A percentile compares a stretch with the other conserved stretches of the same genome.
Conservation (phyloP, 30 jellyfish, hydroid and myxozoan species). For the Morbakka virulenta region DNA sequence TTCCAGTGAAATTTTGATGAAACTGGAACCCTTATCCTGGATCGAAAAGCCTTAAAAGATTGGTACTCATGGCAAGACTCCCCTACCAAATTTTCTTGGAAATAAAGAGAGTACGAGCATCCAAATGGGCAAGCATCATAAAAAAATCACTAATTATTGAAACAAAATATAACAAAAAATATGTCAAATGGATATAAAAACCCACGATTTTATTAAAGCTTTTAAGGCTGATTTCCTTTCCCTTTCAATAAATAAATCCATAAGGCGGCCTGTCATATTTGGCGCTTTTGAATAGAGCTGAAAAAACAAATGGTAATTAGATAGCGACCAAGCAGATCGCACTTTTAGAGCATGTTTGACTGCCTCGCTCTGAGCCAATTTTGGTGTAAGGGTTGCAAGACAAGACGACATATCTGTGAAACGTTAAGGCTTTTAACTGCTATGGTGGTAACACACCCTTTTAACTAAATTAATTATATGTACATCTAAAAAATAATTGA, state of each 20-base stretch:
- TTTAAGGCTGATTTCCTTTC: slow-evolving; percentile 90
- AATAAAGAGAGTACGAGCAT: too few species aligned
- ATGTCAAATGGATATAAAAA: too few species aligned
- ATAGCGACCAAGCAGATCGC: slow-evolving; percentile 98
- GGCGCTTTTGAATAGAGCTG: slow-evolving; percentile 96
- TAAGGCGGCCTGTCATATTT: slow-evolving; percentile 93
- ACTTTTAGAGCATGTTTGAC: slow-evolving; percentile 93
- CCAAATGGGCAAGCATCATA: too few species aligned
- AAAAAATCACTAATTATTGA: too few species aligned
- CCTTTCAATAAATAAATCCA: slow-evolving; percentile 94
- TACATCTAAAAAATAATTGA: too few species aligned
- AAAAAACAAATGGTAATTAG: slow-evolving; percentile 93
- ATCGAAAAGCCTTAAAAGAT: too few species aligned
- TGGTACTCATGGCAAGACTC: too few species aligned
- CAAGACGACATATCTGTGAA: slow-evolving; percentile 82
- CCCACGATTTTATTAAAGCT: slow-evolving; percentile 94
- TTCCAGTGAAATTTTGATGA: too few species aligned
- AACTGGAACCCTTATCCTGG: too few species aligned
- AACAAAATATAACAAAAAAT: too few species aligned
- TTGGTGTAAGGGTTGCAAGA: slow-evolving; percentile 80
- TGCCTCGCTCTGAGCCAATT: slow-evolving; percentile 73
- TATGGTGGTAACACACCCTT: background rate
- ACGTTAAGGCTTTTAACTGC: slow-evolving; percentile 18
- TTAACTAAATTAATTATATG: too few species aligned
- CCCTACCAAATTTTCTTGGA: too few species aligned